Conservation (phyloP, 1,140 invertebrate genomes). For the Calosoma granatense region DNA sequence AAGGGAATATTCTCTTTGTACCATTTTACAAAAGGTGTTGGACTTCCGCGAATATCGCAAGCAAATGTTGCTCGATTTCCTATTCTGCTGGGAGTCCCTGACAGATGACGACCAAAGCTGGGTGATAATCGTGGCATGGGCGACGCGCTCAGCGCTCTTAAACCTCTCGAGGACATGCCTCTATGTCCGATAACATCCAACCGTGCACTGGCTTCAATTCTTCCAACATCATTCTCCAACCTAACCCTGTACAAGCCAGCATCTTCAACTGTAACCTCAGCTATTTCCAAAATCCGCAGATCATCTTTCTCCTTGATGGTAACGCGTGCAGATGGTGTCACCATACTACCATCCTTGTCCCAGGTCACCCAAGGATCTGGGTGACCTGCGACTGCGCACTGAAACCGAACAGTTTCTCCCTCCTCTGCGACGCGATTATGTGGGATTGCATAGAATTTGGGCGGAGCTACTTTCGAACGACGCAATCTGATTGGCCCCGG, state of each 20-base stretch:
- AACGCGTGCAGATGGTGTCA: slow-evolving; percentile 53
- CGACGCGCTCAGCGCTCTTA: slow-evolving; percentile 35
- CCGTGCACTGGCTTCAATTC: slow-evolving; percentile 66
- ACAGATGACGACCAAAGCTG: slow-evolving; percentile 31
- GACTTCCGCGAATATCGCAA: slow-evolving; percentile 44
- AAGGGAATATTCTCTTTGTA: slow-evolving; percentile 47
- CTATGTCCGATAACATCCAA: slow-evolving; percentile 63
- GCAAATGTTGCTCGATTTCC: slow-evolving; percentile 45
- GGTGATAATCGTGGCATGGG: slow-evolving; percentile 31
- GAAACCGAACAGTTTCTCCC: slow-evolving; percentile 69
- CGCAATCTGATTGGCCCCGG: slow-evolving; percentile 14
- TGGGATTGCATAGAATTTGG: slow-evolving; percentile 80
- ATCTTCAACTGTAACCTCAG: slow-evolving; percentile 64
- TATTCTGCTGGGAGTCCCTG: slow-evolving; percentile 36
- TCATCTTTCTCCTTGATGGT: slow-evolving; percentile 66
- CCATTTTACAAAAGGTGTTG: slow-evolving; percentile 47
- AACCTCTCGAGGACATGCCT: slow-evolving; percentile 31
- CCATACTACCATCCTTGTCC: slow-evolving; percentile 63
- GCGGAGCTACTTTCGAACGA: slow-evolving; percentile 38
- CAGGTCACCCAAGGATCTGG: slow-evolving; percentile 67
- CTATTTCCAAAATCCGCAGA: slow-evolving; percentile 62
- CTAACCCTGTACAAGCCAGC: slow-evolving; percentile 71
- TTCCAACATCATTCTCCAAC: slow-evolving; percentile 71
- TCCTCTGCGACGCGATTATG: slow-evolving; percentile 75
- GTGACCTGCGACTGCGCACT: slow-evolving; percentile 66